Evolutionary conservation across 1,140 invertebrate species (phyloP).

Genomic region (Papilio machaon): DNA sequence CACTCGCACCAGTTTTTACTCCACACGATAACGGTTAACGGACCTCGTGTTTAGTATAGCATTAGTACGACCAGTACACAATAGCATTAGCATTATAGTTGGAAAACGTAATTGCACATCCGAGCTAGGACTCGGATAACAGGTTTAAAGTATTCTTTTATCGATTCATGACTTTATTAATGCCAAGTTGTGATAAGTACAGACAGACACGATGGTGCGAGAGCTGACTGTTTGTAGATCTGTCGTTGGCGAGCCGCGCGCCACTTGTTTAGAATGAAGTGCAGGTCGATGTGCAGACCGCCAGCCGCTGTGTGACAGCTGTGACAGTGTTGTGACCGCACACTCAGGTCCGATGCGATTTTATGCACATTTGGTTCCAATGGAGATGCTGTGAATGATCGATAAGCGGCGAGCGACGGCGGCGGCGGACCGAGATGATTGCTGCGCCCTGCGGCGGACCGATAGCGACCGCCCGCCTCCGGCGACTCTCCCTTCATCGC

Average conservation of each 20-base stretch:
- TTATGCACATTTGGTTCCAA: neutral
- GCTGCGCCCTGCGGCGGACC: slow-evolving; percentile 8
- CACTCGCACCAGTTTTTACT: neutral
- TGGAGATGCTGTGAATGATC: slow-evolving; percentile 21
- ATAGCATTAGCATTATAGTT: too few relatives aligned
- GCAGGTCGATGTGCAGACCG: neutral
- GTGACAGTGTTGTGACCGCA: neutral
- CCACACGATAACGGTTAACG: neutral
- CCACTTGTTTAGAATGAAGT: neutral
- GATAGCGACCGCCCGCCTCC: neutral
- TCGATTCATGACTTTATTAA: too few relatives aligned
- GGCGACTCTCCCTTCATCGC: neutral
- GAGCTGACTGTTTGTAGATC: too few relatives aligned
- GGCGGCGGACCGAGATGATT: slow-evolving; percentile 25
- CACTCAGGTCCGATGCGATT: neutral
- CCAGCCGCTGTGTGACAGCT: neutral
- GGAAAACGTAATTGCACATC: too few relatives aligned
- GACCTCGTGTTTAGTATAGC: too few relatives aligned
- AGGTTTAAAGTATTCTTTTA: too few relatives aligned
- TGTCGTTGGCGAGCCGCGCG: neutral
- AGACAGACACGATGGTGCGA: too few relatives aligned
- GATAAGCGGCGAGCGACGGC: slow-evolving; percentile 9
- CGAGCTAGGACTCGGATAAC: too few relatives aligned
- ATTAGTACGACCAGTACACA: too few relatives aligned
- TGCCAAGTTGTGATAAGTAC: too few relatives aligned